Base-by-base conservation (phyloP, 2,888 invertebrate species). In the Drosophila infuscata region DNA sequence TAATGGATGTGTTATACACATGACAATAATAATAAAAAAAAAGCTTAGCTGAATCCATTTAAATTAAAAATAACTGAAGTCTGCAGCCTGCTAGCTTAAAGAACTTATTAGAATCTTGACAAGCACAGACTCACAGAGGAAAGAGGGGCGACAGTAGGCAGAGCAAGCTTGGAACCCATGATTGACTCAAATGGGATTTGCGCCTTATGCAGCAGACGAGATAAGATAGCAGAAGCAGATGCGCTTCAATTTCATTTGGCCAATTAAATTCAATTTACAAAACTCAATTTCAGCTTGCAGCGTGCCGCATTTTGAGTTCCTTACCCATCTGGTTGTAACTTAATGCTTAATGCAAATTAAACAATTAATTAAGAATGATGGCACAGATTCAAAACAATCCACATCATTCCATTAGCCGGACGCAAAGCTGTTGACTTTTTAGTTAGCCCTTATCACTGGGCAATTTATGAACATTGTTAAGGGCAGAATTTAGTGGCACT, bases 221-320 rank as follows among this genome's bases (percentile, higher is more conserved):
- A 25, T 43, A 43, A 43, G n/a, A 32, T 15, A 9, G 32, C 32
- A 20, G 62, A 58, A 70, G 62, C 60, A 70, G 72, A 54, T 67
- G 70, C 56, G 62, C 57, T 68, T 58, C 65, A 74, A 68, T 70
- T 71, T 70, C 49, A 71, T 60, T 82, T 69, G 69, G 74, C 32
- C 79, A 78, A 83, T 82, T 83, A 70, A 69, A 56, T 82, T 69
- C 74, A 80, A 75, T 82, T 70, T 59, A 52, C 38, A 56, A 57
- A 57, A 60, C 48, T 38, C 53, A 58, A 53, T 72, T 64, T 52
- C 36, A 25, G 30, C 35, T 20, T 41, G n/a, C 57, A 35, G 53
- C 30, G 11, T 2, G 15, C 15, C 29, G n/a, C 29, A 25, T 56
- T 30, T 7, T 20, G 7, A 38, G 29, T 38, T 17, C 17, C 36